A percentile compares a stretch with the other conserved stretches of the same genome.
Conservation (phyloP, 2,888 invertebrate species). For the Watsonalla cultraria region DNA sequence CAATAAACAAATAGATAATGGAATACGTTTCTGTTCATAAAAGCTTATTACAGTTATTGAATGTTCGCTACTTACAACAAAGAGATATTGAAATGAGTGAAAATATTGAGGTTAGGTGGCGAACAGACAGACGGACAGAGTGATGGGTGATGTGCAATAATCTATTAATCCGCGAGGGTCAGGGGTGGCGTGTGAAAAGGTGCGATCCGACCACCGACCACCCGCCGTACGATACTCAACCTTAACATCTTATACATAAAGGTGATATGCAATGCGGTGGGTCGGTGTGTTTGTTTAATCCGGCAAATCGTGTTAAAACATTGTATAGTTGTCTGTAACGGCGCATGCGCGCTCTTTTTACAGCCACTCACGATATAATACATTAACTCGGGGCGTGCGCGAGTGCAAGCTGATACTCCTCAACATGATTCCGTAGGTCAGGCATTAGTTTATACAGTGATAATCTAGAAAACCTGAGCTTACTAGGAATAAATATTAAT, state of each 20-base stretch:
- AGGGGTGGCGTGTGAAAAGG: slow-evolving; percentile 32
- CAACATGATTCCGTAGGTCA: too few species aligned
- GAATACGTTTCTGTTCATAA: too few species aligned
- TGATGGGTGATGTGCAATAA: slow-evolving; percentile 22
- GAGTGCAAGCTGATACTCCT: slow-evolving; percentile 1
- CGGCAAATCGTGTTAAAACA: slow-evolving; percentile 28
- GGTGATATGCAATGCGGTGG: neutral
- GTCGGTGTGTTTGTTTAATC: slow-evolving; percentile 23
- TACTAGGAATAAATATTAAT: too few species aligned
- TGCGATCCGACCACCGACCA: slow-evolving; percentile 10
- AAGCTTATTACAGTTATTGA: too few species aligned
- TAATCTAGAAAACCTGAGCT: too few species aligned
- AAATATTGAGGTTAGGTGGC: slow-evolving; percentile 3
- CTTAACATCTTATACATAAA: slow-evolving; percentile 1
- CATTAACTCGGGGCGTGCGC: slow-evolving; percentile 34
- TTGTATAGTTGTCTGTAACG: slow-evolving; percentile 17
- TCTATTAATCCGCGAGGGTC: slow-evolving; percentile 27
- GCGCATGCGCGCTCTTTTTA: slow-evolving; percentile 14
- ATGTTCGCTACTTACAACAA: neutral
- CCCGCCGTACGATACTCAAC: neutral
- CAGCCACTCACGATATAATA: slow-evolving; percentile 23
- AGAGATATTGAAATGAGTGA: neutral
- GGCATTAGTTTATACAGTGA: too few species aligned
- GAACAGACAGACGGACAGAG: slow-evolving; percentile 14
- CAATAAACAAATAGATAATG: too few species aligned